Evolutionary conservation across 2,888 invertebrate species (phyloP).

Genomic region (Zeuzera pyrina): DNA sequence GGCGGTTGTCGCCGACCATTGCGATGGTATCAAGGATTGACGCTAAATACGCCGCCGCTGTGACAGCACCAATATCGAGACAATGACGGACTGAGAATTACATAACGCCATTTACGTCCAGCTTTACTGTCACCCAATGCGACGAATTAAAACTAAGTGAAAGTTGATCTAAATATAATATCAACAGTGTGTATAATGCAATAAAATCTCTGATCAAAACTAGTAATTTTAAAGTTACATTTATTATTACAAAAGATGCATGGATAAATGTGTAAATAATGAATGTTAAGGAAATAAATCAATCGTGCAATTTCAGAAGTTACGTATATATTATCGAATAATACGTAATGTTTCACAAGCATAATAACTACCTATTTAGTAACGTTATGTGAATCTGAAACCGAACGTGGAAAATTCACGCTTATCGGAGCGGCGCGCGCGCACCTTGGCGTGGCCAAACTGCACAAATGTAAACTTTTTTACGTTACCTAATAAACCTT

Average conservation of each 20-base stretch:
- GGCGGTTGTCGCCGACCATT: constrained; percentile 29
- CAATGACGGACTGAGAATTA: constrained; percentile 60
- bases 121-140: constrained; percentile 41
- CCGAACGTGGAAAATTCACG: constrained; percentile 69
- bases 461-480: constrained; percentile 6
- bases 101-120: constrained; percentile 56
- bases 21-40: constrained; percentile 67
- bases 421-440: constrained; percentile 52
- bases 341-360: constrained; percentile 64
- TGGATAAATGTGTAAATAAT: too few species aligned
- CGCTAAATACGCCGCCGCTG: constrained; percentile 64
- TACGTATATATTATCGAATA: constrained; percentile 60
- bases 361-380: constrained; percentile 61
- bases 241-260: too few species aligned
- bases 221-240: background rate
- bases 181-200: background rate
- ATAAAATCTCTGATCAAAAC: too few species aligned
- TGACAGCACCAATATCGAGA: constrained; percentile 66
- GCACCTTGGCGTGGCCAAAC: constrained; percentile 16
- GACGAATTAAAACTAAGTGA: constrained; percentile 33
- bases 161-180: constrained; percentile 25
- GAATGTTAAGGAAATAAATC: too few species aligned
- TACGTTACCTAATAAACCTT: background rate
- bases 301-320: constrained; percentile 44
- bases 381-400: constrained; percentile 62